Evolutionary conservation across 2,797 vertebrate species (phyloP).

Genomic region (Enteromius thamalakanensis): DNA sequence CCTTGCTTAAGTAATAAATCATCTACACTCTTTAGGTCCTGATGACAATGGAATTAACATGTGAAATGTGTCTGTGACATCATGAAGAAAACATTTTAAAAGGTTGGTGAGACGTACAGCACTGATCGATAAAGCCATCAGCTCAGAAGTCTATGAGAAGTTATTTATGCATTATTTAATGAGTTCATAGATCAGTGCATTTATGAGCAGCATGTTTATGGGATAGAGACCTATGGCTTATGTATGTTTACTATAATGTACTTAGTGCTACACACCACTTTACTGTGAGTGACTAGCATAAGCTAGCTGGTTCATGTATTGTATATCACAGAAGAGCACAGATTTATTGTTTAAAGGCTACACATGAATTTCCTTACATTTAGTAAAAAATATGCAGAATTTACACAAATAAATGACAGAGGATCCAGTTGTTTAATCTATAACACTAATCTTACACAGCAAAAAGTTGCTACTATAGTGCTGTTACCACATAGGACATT

Average conservation of each 20-base stretch:
- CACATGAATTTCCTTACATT: neutral
- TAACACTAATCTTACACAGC: neutral
- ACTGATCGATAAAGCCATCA: conserved; percentile 55
- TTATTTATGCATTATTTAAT: conserved; percentile 61
- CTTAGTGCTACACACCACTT: conserved; percentile 21
- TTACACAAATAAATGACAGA: neutral
- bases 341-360: neutral
- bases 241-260: conserved; percentile 31
- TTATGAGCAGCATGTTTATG: conserved; percentile 41
- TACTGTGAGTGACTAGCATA: neutral
- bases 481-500: neutral
- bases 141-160: conserved; percentile 44
- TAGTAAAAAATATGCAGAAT: neutral
- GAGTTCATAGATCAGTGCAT: conserved; percentile 46
- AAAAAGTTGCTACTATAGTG: neutral
- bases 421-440: neutral
- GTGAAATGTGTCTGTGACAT: conserved; percentile 24
- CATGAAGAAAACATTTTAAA: conserved; percentile 36
- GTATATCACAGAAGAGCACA: neutral
- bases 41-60: neutral
- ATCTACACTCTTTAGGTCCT: neutral
- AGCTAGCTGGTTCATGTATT: neutral
- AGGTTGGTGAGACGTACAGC: conserved; percentile 34
- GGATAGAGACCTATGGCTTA: conserved; percentile 54
- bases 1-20: neutral